Conservation (phyloP, 2,888 invertebrate genomes). For the Metellina segmentata region DNA sequence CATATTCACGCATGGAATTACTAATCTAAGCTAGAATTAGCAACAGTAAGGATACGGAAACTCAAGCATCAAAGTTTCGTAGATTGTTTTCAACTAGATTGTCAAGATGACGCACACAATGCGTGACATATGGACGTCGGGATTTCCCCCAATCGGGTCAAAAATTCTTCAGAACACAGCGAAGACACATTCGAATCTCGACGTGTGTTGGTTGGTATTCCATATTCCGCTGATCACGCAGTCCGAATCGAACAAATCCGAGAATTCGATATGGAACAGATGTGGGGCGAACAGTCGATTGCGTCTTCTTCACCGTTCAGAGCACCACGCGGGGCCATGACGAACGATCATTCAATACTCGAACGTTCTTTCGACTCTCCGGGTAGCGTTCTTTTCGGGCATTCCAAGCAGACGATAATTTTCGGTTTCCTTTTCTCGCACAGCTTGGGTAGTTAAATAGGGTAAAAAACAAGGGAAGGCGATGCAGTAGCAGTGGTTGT, state of each 20-base stretch:
- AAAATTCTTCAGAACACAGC: background rate
- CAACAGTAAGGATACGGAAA: background rate
- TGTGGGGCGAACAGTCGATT: background rate
- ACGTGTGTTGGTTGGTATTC: background rate
- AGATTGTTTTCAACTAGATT: background rate
- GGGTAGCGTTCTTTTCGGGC: background rate
- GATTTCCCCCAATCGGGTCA: background rate
- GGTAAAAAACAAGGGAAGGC: background rate
- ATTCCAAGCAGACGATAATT: background rate
- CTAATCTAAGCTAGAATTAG: background rate
- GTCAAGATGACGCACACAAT: background rate
- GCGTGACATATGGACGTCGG: background rate
- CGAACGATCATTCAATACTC: background rate
- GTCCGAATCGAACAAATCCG: background rate
- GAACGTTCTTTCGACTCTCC: background rate
- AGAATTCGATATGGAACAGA: background rate
- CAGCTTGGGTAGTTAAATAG: background rate
- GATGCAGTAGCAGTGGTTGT: background rate
- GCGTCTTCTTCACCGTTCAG: constrained; percentile 16
- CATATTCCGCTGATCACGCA: too few relatives aligned
- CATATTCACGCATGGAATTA: background rate
- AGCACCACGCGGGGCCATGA: constrained; percentile 38
- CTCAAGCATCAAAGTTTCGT: background rate
- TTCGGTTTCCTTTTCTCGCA: background rate
- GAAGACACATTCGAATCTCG: background rate